Evolutionary conservation across 2,888 invertebrate genomes (phyloP), one percentile per base, ranked within the genome.

Genomic region (Mesorhabditis spiculigera): DNA sequence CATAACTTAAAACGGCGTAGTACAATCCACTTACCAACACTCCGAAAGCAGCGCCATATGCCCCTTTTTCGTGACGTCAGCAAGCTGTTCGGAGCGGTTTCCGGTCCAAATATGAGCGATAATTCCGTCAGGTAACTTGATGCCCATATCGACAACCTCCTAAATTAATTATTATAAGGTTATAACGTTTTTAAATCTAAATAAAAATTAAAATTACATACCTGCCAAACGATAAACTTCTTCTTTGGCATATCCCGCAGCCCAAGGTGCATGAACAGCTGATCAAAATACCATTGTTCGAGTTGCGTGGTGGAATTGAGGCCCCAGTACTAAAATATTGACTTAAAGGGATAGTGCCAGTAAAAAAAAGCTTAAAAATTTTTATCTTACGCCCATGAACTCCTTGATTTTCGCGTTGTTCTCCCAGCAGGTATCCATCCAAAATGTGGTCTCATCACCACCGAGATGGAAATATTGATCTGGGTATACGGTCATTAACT

Each of bases 191-290:
- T n/a, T n/a, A n/a, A n/a, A n/a, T n/a, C n/a, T n/a, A n/a, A n/a
- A n/a, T n/a, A n/a, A n/a, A n/a, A n/a, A n/a, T n/a, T n/a, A n/a
- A n/a, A n/a, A n/a, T n/a, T n/a, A n/a, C n/a, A n/a, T n/a, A 71
- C 71, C 71, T 71, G 71, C 71, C 71, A 71, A n/a, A 71, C 71
- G 5, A 71, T 68, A 45, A 71, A 71, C 61, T 71, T 63, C 28
- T 65, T 71, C 61, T 67, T 64, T 0, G 71, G 71, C 71, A 71
- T 71, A 44, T 71, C 71, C 63, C 71, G 62, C 4, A 63, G 66
- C 4, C 64, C 58, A 5, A 71, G 62, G 58, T 71, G 67, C 41
- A 5, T 43, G 42, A 71, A 10, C 44, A 71, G 62, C 10, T 66
- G 71, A 68, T 67, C 65, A 43, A 71, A 67, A 45, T 71, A 71